Evolutionary conservation across 2,113 vertebrate species (phyloP).

Genomic region (Piaya cayana): DNA sequence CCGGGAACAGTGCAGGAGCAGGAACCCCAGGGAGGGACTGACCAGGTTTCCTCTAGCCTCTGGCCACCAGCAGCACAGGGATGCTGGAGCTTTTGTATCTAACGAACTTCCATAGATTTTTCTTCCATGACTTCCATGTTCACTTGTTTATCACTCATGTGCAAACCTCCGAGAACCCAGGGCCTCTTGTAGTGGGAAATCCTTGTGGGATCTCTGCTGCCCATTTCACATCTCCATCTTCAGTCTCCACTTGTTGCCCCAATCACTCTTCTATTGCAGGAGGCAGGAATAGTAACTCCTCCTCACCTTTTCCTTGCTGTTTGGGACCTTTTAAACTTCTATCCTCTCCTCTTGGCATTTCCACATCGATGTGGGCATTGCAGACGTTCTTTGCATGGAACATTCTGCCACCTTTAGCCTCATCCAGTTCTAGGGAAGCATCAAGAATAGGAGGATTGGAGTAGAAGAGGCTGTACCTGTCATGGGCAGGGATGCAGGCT

Average conservation of each 20-base stretch:
- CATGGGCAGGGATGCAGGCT: neutral
- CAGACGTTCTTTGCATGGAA: neutral
- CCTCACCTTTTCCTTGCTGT: neutral
- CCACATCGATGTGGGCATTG: neutral
- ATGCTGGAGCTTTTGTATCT: neutral
- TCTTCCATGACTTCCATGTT: neutral
- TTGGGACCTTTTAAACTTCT: neutral
- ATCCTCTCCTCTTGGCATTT: neutral
- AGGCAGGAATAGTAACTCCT: neutral
- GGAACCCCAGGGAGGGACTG: neutral
- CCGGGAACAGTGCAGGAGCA: neutral
- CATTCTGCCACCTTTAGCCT: neutral
- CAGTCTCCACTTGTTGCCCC: neutral
- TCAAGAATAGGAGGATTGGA: neutral
- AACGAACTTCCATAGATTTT: neutral
- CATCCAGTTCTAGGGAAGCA: neutral
- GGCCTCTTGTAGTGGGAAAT: neutral
- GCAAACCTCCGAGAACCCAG: neutral
- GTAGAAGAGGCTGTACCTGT: neutral
- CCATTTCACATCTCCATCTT: neutral
- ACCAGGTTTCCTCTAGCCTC: neutral
- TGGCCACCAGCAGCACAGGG: neutral
- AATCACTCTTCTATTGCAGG: neutral
- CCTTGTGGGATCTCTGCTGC: neutral
- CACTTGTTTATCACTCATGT: fast-evolving